Evolutionary conservation across 2,888 invertebrate genomes (phyloP).

Genomic region (Adelognathus sp.): DNA sequence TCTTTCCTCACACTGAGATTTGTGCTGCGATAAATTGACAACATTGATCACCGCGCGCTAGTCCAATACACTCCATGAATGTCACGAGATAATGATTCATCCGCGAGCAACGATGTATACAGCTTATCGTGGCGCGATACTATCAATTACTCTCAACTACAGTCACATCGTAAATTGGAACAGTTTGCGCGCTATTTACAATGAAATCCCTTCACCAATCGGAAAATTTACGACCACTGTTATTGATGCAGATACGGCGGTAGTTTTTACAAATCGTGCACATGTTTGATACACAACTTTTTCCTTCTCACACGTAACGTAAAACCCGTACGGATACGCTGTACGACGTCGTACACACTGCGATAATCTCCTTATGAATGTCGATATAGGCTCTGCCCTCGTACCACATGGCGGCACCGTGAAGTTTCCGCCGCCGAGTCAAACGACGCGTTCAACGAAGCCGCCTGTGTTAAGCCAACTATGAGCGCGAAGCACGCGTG

Average conservation of each 20-base stretch:
- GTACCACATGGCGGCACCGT: slow-evolving; percentile 47
- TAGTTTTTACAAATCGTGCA: slow-evolving; percentile 8
- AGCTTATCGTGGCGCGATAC: not conserved
- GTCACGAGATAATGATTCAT: not conserved
- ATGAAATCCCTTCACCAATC: slow-evolving; percentile 16
- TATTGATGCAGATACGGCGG: slow-evolving; percentile 21
- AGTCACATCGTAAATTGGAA: slow-evolving; percentile 3
- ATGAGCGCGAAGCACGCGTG: not conserved
- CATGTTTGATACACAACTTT: slow-evolving; percentile 2
- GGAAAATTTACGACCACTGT: slow-evolving; percentile 23
- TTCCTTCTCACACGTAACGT: not conserved
- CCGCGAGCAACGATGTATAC: not conserved
- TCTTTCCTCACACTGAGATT: too few species aligned
- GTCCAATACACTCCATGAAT: not conserved
- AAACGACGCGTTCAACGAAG: slow-evolving; percentile 48
- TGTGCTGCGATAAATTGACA: too few species aligned
- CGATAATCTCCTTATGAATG: slow-evolving; percentile 37
- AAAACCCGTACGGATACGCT: not conserved
- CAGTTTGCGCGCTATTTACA: slow-evolving; percentile 4
- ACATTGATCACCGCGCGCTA: too few species aligned
- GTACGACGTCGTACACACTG: slow-evolving; percentile 21
- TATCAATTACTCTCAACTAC: slow-evolving; percentile 23
- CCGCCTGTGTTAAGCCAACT: slow-evolving; percentile 31
- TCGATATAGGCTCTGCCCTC: slow-evolving; percentile 33
- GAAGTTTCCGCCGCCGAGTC: slow-evolving; percentile 26